Base-by-base conservation (phyloP, 2,888 invertebrate species). In the Octodonta nipae region DNA sequence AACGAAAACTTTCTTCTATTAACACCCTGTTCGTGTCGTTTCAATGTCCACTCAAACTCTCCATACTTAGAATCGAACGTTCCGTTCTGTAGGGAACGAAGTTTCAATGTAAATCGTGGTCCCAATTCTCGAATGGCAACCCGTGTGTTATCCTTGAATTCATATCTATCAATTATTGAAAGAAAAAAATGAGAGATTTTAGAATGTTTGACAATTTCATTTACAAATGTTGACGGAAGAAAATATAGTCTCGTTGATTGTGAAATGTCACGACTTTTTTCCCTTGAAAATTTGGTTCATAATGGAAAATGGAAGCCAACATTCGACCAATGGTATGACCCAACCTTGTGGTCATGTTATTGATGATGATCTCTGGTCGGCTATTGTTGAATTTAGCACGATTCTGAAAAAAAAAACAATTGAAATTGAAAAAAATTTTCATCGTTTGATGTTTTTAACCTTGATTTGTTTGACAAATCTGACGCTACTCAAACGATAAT, bases 181-280 rank as follows among this genome's bases (percentile, higher is more conserved):
- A n/a, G n/a, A n/a, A n/a, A n/a, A n/a, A n/a, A n/a, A n/a, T n/a
- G n/a, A n/a, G n/a, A n/a, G n/a, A n/a, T n/a, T n/a, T n/a, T n/a
- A n/a, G n/a, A n/a, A n/a, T n/a, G n/a, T n/a, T n/a, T n/a, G n/a
- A n/a, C n/a, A 8, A 17, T 5, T 17, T 6, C 5, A 5, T 17
- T 47, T 46, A 60, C 77, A 92, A 76, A 62, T 98, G 95, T 63
- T 98, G 95, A 34, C 98, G 74, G 59, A 99, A 95, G 66, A 99
- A 98, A 49, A 98, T 88, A 58, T 86, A 98, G 66, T 99, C 98
- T 36, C 98, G 70, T 61, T 99, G 98, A 66, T 99, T 98, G 64
- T 99, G 98, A 60, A 99, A 95, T 15, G 96, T 95, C 39, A 92
- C 89, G 1, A 81, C 89, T 38, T 95, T 71, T 3, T 92, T 71